Conservation (phyloP, 2,113 vertebrate genomes). For the Chinchilla lanigera region DNA sequence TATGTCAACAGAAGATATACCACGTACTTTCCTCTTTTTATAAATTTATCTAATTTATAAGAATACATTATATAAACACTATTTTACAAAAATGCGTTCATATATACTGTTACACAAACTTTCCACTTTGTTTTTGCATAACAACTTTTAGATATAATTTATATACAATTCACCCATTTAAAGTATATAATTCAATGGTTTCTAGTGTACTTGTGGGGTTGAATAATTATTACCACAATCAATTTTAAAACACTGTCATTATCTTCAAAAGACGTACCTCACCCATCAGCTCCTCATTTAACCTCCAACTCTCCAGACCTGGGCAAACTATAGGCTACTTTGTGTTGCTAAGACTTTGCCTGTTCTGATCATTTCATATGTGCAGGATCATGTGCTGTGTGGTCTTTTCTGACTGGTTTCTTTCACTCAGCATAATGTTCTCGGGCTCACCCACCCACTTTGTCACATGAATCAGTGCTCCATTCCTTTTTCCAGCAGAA, state of each 20-base stretch:
- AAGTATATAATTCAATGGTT: background rate
- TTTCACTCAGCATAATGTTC: background rate
- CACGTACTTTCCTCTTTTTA: background rate
- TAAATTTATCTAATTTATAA: constrained; percentile 38
- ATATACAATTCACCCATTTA: background rate
- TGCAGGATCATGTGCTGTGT: background rate
- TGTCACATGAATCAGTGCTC: background rate
- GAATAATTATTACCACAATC: background rate
- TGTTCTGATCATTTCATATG: background rate
- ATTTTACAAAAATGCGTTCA: constrained; percentile 35
- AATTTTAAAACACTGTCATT: background rate
- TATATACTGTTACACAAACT: background rate
- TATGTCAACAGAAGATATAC: background rate
- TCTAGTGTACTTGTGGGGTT: background rate
- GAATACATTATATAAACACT: background rate
- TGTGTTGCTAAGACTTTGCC: background rate
- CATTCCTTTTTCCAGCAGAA: background rate
- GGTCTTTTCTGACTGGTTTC: background rate
- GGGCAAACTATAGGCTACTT: background rate
- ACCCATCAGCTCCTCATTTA: background rate
- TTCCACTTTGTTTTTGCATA: background rate
- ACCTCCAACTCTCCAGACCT: background rate
- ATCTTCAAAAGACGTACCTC: background rate
- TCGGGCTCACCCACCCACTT: background rate
- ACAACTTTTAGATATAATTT: background rate